Evolutionary conservation across 2,113 vertebrate genomes (phyloP).

Genomic region (Struthio camelus): DNA sequence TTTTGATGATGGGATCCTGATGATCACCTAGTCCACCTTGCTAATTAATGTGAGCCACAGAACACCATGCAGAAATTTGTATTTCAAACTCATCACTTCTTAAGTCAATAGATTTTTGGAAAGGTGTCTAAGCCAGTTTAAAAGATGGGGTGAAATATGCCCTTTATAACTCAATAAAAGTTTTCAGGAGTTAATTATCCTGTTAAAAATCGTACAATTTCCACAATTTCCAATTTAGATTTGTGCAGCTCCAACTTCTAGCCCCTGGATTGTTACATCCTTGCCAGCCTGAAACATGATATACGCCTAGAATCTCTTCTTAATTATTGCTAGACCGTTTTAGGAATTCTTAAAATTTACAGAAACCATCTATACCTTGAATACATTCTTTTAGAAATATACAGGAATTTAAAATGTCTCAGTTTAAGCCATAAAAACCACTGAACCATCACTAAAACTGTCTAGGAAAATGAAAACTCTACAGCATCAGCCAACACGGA

Average conservation of each 20-base stretch:
- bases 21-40: background rate
- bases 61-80: background rate
- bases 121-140: background rate
- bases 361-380: background rate
- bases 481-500: background rate
- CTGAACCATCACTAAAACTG: accelerated
- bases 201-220: background rate
- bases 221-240: background rate
- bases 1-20: background rate
- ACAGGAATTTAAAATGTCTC: background rate
- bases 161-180: background rate
- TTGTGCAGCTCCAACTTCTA: background rate
- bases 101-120: background rate
- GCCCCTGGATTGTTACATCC: background rate
- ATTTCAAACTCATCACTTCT: background rate
- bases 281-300: background rate
- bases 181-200: background rate
- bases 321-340: background rate
- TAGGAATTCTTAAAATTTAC: background rate
- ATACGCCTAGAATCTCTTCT: background rate
- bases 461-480: background rate
- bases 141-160: background rate
- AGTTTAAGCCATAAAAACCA: background rate
- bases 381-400: background rate
- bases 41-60: background rate